A percentile compares a stretch with the other conserved stretches of the same genome.
Conservation (phyloP, 2,888 invertebrate genomes). For the Sipha maydis region DNA sequence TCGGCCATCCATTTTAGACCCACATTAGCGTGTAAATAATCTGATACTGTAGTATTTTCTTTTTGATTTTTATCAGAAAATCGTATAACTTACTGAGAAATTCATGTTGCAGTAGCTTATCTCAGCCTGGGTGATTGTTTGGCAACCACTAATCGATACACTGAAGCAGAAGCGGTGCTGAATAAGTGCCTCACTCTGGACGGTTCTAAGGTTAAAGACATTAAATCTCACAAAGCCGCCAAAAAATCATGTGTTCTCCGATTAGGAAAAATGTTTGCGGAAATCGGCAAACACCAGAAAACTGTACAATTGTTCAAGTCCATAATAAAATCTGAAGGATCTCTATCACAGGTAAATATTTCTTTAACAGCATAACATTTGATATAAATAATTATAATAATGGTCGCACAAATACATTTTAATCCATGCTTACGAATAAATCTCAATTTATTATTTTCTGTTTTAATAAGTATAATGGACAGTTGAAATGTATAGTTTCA, state of each 20-base stretch:
- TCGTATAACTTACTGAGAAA: not conserved
- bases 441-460: not conserved
- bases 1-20: constrained; percentile 54
- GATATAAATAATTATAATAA: not conserved
- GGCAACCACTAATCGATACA: constrained; percentile 81
- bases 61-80: not conserved
- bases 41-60: not conserved
- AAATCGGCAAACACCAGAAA: constrained; percentile 82
- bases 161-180: constrained; percentile 85
- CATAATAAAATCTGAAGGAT: constrained; percentile 81
- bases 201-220: constrained; percentile 86
- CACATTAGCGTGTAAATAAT: constrained; percentile 42
- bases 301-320: constrained; percentile 89
- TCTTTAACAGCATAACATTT: not conserved
- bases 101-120: constrained; percentile 83
- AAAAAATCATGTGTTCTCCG: constrained; percentile 91
- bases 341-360: constrained; percentile 78
- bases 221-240: constrained; percentile 88
- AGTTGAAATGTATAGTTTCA: too few species aligned
- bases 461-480: too few species aligned
- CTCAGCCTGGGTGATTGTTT: constrained; percentile 91
- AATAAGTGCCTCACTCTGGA: constrained; percentile 85
- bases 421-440: not conserved
- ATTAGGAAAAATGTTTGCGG: constrained; percentile 84
- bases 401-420: not conserved